phyloP scores from a whole-genome alignment of 1,140 invertebrate species.

The Drosophila bocqueti region DNA sequence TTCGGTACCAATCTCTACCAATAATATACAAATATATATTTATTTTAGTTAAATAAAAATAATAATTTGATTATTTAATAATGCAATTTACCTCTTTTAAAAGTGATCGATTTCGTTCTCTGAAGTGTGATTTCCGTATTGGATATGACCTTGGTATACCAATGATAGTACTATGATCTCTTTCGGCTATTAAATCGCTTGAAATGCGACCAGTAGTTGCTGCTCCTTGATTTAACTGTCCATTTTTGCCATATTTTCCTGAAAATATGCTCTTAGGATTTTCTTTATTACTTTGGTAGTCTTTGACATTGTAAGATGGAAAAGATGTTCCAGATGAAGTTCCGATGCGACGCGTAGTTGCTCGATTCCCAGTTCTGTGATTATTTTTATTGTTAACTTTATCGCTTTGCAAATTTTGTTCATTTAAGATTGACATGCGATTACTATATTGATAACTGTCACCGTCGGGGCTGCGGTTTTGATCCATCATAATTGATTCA shows the following conservation, averaged over 20 bases:
- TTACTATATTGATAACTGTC: constrained; percentile 34
- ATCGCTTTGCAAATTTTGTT: constrained; percentile 34
- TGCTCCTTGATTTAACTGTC: constrained; percentile 6
- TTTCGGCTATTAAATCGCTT: constrained; percentile 30
- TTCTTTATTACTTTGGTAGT: constrained; percentile 27
- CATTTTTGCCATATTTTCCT: constrained; percentile 7
- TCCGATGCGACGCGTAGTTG: constrained; percentile 55
- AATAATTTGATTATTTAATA: not conserved
- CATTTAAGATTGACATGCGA: constrained; percentile 48
- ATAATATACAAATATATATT: not conserved
- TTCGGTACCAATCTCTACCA: not conserved
- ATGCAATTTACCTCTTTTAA: constrained; percentile 66
- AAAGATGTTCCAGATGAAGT: not conserved
- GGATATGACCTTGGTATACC: constrained; percentile 65
- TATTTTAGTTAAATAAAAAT: not conserved
- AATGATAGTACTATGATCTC: constrained; percentile 31
- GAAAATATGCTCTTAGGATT: constrained; percentile 11
- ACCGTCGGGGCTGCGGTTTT: constrained; percentile 71
- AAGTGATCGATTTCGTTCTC: constrained; percentile 73
- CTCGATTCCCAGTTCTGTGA: constrained; percentile 4
- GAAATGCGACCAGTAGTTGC: constrained; percentile 10
- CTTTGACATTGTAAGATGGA: constrained; percentile 1
- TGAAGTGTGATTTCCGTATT: constrained; percentile 71
- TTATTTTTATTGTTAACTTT: constrained; percentile 26
- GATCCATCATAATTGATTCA: constrained; percentile 72